Evolutionary conservation across 2,113 vertebrate genomes (phyloP), one percentile per base, ranked within the genome.

Genomic region (Amphilophus citrinellus): DNA sequence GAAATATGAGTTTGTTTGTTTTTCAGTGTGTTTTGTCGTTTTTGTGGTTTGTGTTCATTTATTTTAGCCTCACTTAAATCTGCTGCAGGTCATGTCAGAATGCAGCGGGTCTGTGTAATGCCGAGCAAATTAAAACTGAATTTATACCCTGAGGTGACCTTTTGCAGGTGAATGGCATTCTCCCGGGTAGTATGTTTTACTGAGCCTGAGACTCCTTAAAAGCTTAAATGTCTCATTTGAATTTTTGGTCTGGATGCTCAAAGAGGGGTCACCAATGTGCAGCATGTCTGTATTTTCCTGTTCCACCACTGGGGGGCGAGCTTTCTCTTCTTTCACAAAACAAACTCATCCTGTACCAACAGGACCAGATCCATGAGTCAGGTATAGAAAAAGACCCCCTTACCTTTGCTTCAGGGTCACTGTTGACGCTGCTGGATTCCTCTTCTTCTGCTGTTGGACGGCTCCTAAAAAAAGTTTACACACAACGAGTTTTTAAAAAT

Each of bases 401-500:
- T 86, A 98, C 98, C 96, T 99, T 99, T 89, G 96, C 91, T 93
- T 98, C 98, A 35, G 98, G 97, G 93, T 99, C 97, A 87, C 96
- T 97, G 95, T 97, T 98, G 94, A 95, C 92, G 39, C 95, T 97
- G 82, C 93, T 96, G 7, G 97, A 97, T 89, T 98, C 97, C 2
- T 98, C 97, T 53, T 98, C 98, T 68, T 98, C 97, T 30, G 95
- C 95, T 4, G 96, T 95, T 7, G 96, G 97, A 82, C 92, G 96
- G 92, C 96, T 97, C 96, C 98, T 99, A 88, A 75, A 57, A 84
- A 77, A 24, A 27, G 35, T 35, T 39, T 11, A 50, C n/a, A 68
- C 5, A 24, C 35, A 24, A 13, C 61, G 15, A 10, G 3, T n/a
- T 57, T 57, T n/a, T n/a, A n/a, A n/a, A 57, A 57, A n/a, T 57